Evolutionary conservation across 2,113 vertebrate genomes (phyloP).

Genomic region (Dipodomys ordii): DNA sequence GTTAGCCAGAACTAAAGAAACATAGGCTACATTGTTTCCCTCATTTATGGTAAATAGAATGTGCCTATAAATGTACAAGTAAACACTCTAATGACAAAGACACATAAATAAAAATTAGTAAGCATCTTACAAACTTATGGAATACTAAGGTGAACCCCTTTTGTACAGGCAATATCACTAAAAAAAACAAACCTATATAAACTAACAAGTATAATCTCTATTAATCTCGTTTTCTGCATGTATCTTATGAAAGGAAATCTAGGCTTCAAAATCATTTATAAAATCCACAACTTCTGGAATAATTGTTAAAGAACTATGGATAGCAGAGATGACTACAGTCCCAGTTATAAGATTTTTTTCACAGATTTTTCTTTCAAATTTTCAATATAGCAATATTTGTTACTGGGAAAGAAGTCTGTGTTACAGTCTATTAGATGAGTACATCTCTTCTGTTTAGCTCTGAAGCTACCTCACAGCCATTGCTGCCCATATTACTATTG

Average conservation of each 20-base stretch:
- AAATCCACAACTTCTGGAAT: conserved; percentile 20
- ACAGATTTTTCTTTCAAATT: conserved; percentile 7
- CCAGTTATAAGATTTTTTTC: conserved; percentile 13
- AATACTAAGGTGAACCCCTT: no score
- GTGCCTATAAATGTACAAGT: no score
- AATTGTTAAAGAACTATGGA: background rate
- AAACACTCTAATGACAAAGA: no score
- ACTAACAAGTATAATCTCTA: background rate
- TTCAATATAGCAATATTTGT: background rate
- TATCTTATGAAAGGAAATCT: background rate
- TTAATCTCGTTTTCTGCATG: background rate
- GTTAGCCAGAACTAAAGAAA: no score
- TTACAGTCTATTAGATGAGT: background rate
- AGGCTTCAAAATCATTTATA: background rate
- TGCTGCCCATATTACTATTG: conserved; percentile 24
- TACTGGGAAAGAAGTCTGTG: background rate
- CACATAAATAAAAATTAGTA: no score
- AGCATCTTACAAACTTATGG: no score
- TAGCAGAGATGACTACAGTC: background rate
- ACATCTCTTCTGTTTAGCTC: background rate
- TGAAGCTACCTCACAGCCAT: background rate
- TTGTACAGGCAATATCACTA: no score
- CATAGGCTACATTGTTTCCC: no score
- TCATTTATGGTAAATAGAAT: no score
- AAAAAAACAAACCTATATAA: background rate